Evolutionary conservation across 1,140 invertebrate species (phyloP).

Genomic region (Neodiprion lecontei): DNA sequence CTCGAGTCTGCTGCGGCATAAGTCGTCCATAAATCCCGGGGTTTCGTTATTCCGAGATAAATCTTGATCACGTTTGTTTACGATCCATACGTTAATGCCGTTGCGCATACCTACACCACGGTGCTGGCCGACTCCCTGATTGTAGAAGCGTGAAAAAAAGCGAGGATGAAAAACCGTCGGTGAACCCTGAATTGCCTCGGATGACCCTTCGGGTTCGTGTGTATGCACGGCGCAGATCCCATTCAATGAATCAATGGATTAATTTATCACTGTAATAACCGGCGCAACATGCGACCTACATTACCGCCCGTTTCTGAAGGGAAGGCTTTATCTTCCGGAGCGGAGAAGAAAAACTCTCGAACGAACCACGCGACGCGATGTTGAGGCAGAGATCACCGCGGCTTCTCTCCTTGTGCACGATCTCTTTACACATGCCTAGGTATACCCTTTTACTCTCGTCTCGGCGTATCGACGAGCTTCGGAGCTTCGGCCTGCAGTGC

Average conservation of each 20-base stretch:
- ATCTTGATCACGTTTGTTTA: neutral
- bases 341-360: neutral
- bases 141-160: neutral
- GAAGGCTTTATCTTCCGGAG: neutral
- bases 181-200: neutral
- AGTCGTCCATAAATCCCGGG: neutral
- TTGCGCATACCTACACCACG: no score
- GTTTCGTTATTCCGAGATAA: neutral
- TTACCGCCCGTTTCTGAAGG: neutral
- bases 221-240: neutral
- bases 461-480: neutral
- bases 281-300: neutral
- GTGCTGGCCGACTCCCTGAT: no score
- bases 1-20: neutral
- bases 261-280: neutral
- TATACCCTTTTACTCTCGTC: neutral
- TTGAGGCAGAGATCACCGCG: neutral
- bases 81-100: neutral
- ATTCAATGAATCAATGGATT: conserved; percentile 7
- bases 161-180: neutral
- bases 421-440: neutral
- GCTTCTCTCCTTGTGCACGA: neutral
- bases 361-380: neutral
- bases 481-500: neutral
- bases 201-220: neutral